phyloP scores from a whole-genome alignment of 2,797 vertebrate species.

The Arnoldichthys spilopterus region DNA sequence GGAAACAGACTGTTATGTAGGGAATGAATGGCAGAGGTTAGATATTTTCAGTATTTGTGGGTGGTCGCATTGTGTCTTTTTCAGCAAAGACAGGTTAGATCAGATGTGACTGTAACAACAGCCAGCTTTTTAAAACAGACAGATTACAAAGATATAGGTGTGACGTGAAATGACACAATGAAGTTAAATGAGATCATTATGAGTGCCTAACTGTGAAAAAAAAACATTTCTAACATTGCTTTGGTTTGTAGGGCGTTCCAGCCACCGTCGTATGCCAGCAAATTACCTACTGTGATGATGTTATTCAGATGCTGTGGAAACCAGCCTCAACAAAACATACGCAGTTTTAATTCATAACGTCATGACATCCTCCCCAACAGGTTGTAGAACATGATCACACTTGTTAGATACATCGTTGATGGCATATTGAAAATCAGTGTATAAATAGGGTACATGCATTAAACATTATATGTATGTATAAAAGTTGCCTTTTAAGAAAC shows the following conservation, averaged over 20 bases:
- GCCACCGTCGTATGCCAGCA: not conserved
- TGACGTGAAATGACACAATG: not conserved
- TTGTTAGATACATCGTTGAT: not conserved
- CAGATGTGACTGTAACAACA: not conserved
- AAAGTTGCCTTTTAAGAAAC: not conserved
- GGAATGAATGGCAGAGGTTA: not conserved
- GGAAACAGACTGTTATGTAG: not conserved
- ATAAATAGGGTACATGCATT: not conserved
- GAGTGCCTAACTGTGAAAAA: not conserved
- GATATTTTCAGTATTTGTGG: not conserved
- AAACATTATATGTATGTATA: not conserved
- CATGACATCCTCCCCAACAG: constrained; percentile 13
- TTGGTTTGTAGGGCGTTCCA: constrained; percentile 12
- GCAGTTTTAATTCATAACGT: constrained; percentile 34
- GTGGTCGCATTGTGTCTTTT: not conserved
- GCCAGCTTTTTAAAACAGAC: not conserved
- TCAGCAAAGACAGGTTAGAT: not conserved
- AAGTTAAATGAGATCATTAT: not conserved
- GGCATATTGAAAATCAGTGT: not conserved
- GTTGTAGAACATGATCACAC: constrained; percentile 19
- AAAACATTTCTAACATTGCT: constrained; percentile 12
- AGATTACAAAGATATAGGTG: not conserved
- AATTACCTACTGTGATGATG: not conserved
- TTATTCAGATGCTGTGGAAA: constrained; percentile 49
- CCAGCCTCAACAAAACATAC: constrained; percentile 55